Conservation (phyloP, 2,113 vertebrate genomes). For the Trichomycterus rosablanca region DNA sequence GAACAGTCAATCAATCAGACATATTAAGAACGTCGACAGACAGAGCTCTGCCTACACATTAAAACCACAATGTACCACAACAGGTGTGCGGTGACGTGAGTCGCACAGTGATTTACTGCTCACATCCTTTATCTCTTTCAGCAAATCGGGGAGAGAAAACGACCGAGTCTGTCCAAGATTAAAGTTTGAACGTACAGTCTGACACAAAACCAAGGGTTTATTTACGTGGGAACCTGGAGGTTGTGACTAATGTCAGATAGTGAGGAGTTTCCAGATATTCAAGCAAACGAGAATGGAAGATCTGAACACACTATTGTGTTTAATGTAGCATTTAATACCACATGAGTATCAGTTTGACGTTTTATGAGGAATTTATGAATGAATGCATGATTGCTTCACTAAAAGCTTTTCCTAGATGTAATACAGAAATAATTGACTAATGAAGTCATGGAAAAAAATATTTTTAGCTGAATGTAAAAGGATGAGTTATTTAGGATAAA, state of each 20-base stretch:
- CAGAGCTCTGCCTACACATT: background rate
- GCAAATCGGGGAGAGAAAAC: slow-evolving; percentile 47
- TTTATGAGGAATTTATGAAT: background rate
- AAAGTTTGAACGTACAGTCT: slow-evolving; percentile 3
- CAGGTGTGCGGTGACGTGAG: slow-evolving; percentile 61
- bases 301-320: too few relatives aligned
- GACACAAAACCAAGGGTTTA: slow-evolving; percentile 19
- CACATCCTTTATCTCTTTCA: slow-evolving; percentile 50
- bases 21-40: slow-evolving; percentile 6
- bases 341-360: slow-evolving; percentile 2
- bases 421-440: too few relatives aligned
- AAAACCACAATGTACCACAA: too few relatives aligned
- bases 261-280: background rate
- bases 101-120: slow-evolving; percentile 43
- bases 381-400: too few relatives aligned
- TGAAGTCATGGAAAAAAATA: too few relatives aligned
- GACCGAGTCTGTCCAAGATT: background rate
- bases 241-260: background rate
- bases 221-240: background rate
- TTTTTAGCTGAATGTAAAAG: too few relatives aligned
- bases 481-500: too few relatives aligned
- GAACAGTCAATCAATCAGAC: slow-evolving; percentile 10
- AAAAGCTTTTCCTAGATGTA: slow-evolving; percentile 11
- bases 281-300: slow-evolving; percentile 10
- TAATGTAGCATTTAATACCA: too few relatives aligned